Conservation (phyloP, 2,888 invertebrate species). For the Sympetrum striolatum region DNA sequence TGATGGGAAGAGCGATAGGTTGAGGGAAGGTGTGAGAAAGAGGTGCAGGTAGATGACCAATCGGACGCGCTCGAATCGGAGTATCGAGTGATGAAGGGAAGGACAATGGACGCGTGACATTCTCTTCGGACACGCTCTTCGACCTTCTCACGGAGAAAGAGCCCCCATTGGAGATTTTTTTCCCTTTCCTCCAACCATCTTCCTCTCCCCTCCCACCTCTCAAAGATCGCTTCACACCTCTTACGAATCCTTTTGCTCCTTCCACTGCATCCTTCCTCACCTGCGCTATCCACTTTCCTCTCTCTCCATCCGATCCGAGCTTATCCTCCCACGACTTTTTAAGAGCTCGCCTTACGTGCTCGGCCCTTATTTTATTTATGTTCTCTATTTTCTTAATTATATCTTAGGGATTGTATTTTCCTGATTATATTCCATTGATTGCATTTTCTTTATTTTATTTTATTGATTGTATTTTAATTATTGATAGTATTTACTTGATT, state of each 20-base stretch:
- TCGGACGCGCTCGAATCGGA: background rate
- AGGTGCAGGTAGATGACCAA: background rate
- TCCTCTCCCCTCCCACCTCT: background rate
- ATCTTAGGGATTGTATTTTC: too few species aligned
- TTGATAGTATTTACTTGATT: too few species aligned
- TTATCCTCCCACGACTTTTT: background rate
- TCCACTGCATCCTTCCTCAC: background rate
- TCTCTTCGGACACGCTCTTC: conserved; percentile 9
- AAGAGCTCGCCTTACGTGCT: background rate
- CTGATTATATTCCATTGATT: too few species aligned
- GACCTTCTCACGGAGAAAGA: background rate
- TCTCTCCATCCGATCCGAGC: background rate
- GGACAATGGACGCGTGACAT: conserved; percentile 15
- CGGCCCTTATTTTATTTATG: too few species aligned
- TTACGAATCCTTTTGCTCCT: background rate
- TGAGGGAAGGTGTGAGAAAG: background rate
- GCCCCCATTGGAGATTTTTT: background rate
- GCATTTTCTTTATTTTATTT: too few species aligned
- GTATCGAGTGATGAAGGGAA: background rate
- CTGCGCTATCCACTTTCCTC: background rate
- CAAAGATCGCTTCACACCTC: background rate
- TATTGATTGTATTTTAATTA: too few species aligned
- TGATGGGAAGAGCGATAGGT: background rate
- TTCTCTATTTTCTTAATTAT: background rate
- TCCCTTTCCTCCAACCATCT: background rate